Base-by-base conservation (phyloP, 1,140 invertebrate species). In the Aphelinus certus region DNA sequence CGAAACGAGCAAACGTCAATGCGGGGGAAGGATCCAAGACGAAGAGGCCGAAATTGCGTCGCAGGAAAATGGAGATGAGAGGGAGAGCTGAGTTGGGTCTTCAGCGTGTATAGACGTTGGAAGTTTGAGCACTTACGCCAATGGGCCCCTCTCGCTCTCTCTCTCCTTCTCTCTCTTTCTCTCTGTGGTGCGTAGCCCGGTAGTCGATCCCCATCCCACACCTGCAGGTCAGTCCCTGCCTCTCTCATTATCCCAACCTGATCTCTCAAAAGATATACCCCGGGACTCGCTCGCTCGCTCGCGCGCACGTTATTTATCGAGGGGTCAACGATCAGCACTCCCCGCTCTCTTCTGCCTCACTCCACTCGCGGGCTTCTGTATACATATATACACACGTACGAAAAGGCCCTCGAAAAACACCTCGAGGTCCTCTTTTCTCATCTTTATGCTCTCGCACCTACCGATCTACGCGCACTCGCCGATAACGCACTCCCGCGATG, bases 261-360 rank as follows among this genome's bases (percentile, higher is more conserved):
- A 87, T 87, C 84, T 85, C 81, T 84, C 80, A 80, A 85, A 86
- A 85, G 81, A 86, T 87, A 86, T 83, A 83, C 82, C 26, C 47
- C 42, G 45, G 26, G 55, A 57, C 43, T 73, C 60, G 75, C 79
- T 83, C 81, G 84, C 83, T 73, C 56, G 75, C 79, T 83, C 81
- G 84, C 83, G 82, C 80, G 81, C 84, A 82, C 81, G 81, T 87
- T 87, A 87, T 87, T 87, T 87, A 87, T 85, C 81, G 81, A 81
- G 84, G 81, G 82, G 80, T 82, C 81, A 86, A 84, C 82, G 81
- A 84, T 83, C 83, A 83, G 81, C 83, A 82, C 80, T 86, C 85
- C 78, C 82, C 83, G 80, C 26, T 26, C 26, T 26, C 26, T 26
- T 26, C 26, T 26, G 26, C 26, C 26, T 26, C 26, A 26, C 26